Percentiles rank a stretch among this genome's conserved stretches.
Evolutionary conservation across 2,797 vertebrate genomes (phyloP).

Genomic region (Pangasius krempfi): DNA sequence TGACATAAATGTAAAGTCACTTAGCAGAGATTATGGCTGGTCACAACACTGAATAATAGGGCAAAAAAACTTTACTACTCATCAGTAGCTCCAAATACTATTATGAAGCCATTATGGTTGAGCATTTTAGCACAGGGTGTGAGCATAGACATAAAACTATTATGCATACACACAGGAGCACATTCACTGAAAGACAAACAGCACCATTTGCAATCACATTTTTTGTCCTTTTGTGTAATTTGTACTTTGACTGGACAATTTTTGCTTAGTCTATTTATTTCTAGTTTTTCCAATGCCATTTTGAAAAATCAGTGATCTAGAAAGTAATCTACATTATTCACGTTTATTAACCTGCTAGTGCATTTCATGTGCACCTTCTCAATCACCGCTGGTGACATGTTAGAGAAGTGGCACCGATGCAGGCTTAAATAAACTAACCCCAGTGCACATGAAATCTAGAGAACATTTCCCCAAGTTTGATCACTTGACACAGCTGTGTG

Average conservation of each 20-base stretch:
- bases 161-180: not conserved
- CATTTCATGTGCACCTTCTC: not conserved
- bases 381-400: not conserved
- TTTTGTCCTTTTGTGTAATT: not conserved
- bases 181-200: not conserved
- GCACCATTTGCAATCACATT: too few relatives aligned
- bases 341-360: not conserved
- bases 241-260: not conserved
- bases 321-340: not conserved
- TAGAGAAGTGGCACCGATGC: not conserved
- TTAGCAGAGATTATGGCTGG: not conserved
- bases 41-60: not conserved
- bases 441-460: not conserved
- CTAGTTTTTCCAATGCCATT: not conserved
- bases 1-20: not conserved
- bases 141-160: not conserved
- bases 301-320: not conserved
- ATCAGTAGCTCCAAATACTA: not conserved
- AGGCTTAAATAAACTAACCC: not conserved
- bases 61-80: not conserved
- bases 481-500: not conserved
- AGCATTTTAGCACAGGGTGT: not conserved
- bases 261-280: not conserved
- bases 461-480: not conserved
- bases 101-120: not conserved